These are phyloP conservation scores for Epirrhoe tristata DNA, from an alignment of 2,888 invertebrate genomes.

Conservation along the genomic window DNA sequence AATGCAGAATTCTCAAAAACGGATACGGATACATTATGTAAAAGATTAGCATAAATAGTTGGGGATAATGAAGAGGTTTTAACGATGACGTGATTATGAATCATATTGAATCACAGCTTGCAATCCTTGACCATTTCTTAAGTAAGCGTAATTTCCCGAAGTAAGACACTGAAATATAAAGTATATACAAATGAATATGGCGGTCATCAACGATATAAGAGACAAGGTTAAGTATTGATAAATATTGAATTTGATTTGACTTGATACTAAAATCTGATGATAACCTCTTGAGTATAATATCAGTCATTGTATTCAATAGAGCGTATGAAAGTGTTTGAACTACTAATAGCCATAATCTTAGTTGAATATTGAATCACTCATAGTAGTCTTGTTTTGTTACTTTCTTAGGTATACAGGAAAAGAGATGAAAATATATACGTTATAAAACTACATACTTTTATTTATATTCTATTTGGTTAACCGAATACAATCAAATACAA, in stretches of 20 bases:
- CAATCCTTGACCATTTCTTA: slow-evolving; percentile 26
- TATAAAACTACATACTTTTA: not conserved
- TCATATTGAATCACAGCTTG: slow-evolving; percentile 28
- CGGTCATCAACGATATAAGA: not conserved
- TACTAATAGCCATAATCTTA: not conserved
- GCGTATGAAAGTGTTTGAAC: slow-evolving; percentile 1
- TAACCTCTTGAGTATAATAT: slow-evolving; percentile 39
- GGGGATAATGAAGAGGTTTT: slow-evolving; percentile 19
- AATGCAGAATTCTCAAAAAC: slow-evolving; percentile 3
- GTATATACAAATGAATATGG: slow-evolving; percentile 2
- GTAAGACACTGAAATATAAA: slow-evolving; percentile 2
- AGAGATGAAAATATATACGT: no score
- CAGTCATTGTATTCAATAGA: slow-evolving; percentile 18
- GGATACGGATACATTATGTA: not conserved
- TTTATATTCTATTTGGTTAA: no score
- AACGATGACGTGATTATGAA: slow-evolving; percentile 23
- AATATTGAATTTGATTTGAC: slow-evolving; percentile 64
- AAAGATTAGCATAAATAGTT: slow-evolving; percentile 1
- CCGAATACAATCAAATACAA: no score
- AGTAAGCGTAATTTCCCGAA: slow-evolving; percentile 19
- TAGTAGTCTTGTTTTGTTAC: no score
- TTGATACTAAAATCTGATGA: slow-evolving; percentile 41
- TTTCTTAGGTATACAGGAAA: no score
- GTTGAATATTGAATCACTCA: not conserved
- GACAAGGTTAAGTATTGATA: slow-evolving; percentile 48